Base-by-base conservation (phyloP, 2,797 vertebrate genomes). In the Jordanella pulchra region DNA sequence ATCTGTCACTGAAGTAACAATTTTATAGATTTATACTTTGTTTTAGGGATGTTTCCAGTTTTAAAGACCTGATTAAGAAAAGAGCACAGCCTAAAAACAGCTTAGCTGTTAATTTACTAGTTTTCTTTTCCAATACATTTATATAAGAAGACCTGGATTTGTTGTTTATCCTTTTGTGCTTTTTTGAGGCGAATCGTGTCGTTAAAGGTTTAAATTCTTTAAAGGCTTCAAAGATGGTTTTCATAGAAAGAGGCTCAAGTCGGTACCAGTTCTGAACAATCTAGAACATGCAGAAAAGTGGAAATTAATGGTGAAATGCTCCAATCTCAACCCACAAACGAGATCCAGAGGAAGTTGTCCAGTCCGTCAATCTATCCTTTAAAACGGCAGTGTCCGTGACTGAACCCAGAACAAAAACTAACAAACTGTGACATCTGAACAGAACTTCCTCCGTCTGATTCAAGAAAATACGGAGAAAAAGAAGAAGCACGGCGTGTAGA, bases 401-500 rank as follows among this genome's bases (percentile, higher is more conserved):
- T 51, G 47, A 76, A 54, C 51, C 53, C 48, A 4, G 44, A 32
- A 44, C 30, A 28, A 63, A 76, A 42, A 7, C 63, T 47, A 77
- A 65, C 23, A 4, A 32, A 56, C 72, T n/a, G 72, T 61, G 75
- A 65, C 75, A 67, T 72, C 78, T 53, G 70, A 60, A 74, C 63
- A 25, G 2, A 58, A 74, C 14, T 44, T 67, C 65, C 74, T 55
- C 55, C 30, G 3, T 72, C 73, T 80, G 79, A 81, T 71, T 79
- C 54, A 87, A 76, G 72, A 85, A 80, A 76, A 82, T 75, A 80
- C 67, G 65, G 45, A 67, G 73, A 67, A 69, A 54, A 71, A 75
- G 80, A 86, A 90, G 84, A 72, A 90, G 92, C 88, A 72, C 71
- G 4, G 73, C 7, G 84, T 84, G 86, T 72, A n/a, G 73, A 92